A percentile compares a stretch with the other conserved stretches of the same genome.
These are phyloP conservation scores for Acanthochromis polyacanthus DNA, from an alignment of 2,113 vertebrate genomes.

Conservation along the genomic window DNA sequence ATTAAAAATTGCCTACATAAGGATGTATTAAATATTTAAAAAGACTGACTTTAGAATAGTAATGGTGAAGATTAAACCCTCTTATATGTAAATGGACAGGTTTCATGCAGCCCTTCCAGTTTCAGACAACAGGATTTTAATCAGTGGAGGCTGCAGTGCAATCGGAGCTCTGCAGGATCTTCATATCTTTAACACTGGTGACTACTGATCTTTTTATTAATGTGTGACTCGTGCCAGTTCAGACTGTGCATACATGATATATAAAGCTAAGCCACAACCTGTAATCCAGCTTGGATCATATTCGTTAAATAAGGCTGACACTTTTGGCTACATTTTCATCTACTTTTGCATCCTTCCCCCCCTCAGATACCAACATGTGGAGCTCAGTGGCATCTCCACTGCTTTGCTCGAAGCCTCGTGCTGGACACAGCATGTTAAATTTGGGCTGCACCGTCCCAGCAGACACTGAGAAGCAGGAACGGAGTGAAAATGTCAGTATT, in stretches of 20 bases:
- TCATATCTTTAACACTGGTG: slow-evolving; percentile 87
- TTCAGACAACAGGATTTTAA: slow-evolving; percentile 86
- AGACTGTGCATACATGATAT: too few relatives aligned
- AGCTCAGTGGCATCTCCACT: slow-evolving; percentile 78
- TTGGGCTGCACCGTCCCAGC: slow-evolving; percentile 62
- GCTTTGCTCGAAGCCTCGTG: slow-evolving; percentile 85
- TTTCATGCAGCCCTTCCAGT: slow-evolving; percentile 90
- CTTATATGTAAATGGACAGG: slow-evolving; percentile 69
- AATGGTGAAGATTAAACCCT: background rate
- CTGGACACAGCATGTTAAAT: slow-evolving; percentile 88
- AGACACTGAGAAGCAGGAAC: slow-evolving; percentile 64
- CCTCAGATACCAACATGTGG: slow-evolving; percentile 88
- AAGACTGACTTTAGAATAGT: background rate
- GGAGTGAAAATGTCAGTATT: slow-evolving; percentile 32
- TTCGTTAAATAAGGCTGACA: too few relatives aligned
- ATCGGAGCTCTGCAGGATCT: slow-evolving; percentile 87
- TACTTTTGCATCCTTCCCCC: background rate
- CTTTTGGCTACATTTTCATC: background rate
- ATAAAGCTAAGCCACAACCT: too few relatives aligned
- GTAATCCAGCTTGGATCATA: too few relatives aligned
- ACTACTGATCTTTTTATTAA: slow-evolving; percentile 19
- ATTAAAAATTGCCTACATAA: too few relatives aligned
- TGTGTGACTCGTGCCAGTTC: too few relatives aligned
- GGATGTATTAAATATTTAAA: background rate
- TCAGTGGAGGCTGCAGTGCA: slow-evolving; percentile 90